Evolutionary conservation across 1,140 invertebrate genomes (phyloP), one percentile per base, ranked within the genome.

Genomic region (Saccostrea echinata): DNA sequence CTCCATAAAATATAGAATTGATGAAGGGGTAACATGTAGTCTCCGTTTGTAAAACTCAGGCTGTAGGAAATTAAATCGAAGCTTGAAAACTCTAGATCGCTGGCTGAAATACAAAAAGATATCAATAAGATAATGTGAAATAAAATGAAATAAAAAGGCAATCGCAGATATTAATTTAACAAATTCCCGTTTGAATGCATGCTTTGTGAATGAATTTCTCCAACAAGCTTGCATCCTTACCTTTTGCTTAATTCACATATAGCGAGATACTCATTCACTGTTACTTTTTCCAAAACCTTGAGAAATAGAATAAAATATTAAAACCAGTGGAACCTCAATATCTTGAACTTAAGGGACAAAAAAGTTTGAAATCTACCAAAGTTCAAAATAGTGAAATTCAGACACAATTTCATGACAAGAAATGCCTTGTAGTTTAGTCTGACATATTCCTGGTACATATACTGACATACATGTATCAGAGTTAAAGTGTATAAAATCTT

Each of bases 31-130:
- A 0, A 98, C 95, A 35, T 94, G 94, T 91, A 96, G 97, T 57
- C 97, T 96, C 6, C 96, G 95, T 90, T 96, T 96, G 90, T 98
- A 98, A 30, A 96, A 96, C 55, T 96, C 94, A 18, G 96, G 92
- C 0, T 97, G 97, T 43, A 98, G 94, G 93, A 98, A 98, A 33
- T 96, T 94, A 71, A 98, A 97, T 12, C 93, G 95, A 1, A 95
- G 84, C 24, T 87, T 90, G 89, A 94, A 95, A 35, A 92, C 88
- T 16, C 93, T 86, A 43, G 53, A 88, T 43, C 90, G 87, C 21
- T 91, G 86, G 57, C 92, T 93, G 89, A 13, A 92, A 89, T 85
- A 64, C 76, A 88, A 61, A 43, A 61, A 18, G 52, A 18, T 13
- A 84, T 16, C 18, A 43, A 43, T 9, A 43, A 43, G 27, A 30